A percentile compares a stretch with the other conserved stretches of the same genome.
These are phyloP conservation scores for Echinarachnius parma DNA, from an alignment of 53 echinoderm and acorn worm genomes.

Conservation along the genomic window DNA sequence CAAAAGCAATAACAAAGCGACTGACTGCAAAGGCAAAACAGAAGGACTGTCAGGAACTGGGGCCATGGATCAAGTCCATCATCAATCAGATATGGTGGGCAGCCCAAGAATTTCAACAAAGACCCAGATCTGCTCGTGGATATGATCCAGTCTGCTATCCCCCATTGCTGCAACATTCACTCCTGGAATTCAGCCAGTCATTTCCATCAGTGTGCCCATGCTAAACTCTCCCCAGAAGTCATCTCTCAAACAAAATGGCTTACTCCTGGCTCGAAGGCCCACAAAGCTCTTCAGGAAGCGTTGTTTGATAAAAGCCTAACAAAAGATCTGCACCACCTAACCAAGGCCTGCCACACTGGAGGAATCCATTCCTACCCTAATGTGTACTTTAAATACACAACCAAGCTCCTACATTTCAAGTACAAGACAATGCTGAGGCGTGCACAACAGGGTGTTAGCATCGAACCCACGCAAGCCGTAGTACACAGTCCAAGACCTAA, in stretches of 20 bases:
- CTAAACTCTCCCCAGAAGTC: neutral
- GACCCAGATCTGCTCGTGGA: slow-evolving; percentile 6
- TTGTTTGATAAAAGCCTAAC: slow-evolving; percentile 43
- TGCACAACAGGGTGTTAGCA: neutral
- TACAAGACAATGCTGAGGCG: neutral
- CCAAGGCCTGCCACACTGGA: slow-evolving; percentile 63
- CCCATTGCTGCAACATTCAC: slow-evolving; percentile 10
- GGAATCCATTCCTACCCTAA: slow-evolving; percentile 50
- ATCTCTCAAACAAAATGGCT: slow-evolving; percentile 46
- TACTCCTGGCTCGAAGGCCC: slow-evolving; percentile 15
- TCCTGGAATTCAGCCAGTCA: slow-evolving; percentile 3
- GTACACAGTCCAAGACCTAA: no score
- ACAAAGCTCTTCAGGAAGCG: slow-evolving; percentile 21
- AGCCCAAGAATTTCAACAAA: slow-evolving; percentile 18
- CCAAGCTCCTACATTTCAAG: slow-evolving; percentile 44
- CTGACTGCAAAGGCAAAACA: slow-evolving; percentile 25
- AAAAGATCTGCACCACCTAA: slow-evolving; percentile 39
- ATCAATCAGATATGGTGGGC: slow-evolving; percentile 41
- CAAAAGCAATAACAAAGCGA: slow-evolving; percentile 27
- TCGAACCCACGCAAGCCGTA: no score
- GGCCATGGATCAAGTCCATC: slow-evolving; percentile 22
- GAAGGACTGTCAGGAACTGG: slow-evolving; percentile 18
- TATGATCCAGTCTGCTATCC: slow-evolving; percentile 19
- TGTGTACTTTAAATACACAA: slow-evolving; percentile 44
- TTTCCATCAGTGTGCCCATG: slow-evolving; percentile 9